A percentile compares a stretch with the other conserved stretches of the same genome.
Evolutionary conservation across 2,888 invertebrate genomes (phyloP).

Genomic region (Abrostola triplasia): DNA sequence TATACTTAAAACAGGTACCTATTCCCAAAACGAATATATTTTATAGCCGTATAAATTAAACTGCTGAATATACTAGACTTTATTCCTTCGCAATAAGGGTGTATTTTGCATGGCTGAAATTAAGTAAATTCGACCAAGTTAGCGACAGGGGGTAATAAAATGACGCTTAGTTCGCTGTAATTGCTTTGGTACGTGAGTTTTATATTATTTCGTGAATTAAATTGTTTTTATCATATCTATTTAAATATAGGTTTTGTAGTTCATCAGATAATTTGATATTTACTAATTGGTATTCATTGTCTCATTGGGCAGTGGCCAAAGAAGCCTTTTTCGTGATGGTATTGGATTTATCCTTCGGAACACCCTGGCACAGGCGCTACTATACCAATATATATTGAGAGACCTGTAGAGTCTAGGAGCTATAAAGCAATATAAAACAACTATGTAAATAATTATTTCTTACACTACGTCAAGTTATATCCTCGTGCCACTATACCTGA

Average conservation of each 20-base stretch:
- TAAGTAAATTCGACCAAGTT: conserved; percentile 56
- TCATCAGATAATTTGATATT: conserved; percentile 5
- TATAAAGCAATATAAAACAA: too few relatives aligned
- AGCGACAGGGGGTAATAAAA: conserved; percentile 62
- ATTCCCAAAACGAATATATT: conserved; percentile 56
- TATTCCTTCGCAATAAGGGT: conserved; percentile 21
- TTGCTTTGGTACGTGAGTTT: conserved; percentile 65
- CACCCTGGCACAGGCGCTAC: too few relatives aligned
- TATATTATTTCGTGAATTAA: conserved; percentile 61
- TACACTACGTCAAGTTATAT: too few relatives aligned
- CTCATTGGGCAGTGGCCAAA: too few relatives aligned
- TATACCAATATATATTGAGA: too few relatives aligned
- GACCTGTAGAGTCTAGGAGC: too few relatives aligned
- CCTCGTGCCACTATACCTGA: too few relatives aligned
- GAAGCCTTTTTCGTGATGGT: too few relatives aligned
- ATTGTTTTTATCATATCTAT: conserved; percentile 36
- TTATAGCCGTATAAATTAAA: conserved; percentile 55
- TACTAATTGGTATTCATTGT: too few relatives aligned
- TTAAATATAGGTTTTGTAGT: conserved; percentile 13
- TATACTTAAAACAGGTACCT: conserved; percentile 56
- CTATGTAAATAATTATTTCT: too few relatives aligned
- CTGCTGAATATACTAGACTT: conserved; percentile 22
- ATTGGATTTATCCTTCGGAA: too few relatives aligned
- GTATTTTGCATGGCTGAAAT: conserved; percentile 37
- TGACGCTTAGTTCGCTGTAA: conserved; percentile 65